phyloP scores from a whole-genome alignment of 2,113 vertebrate genomes.

The Marcusenius ussheri region DNA sequence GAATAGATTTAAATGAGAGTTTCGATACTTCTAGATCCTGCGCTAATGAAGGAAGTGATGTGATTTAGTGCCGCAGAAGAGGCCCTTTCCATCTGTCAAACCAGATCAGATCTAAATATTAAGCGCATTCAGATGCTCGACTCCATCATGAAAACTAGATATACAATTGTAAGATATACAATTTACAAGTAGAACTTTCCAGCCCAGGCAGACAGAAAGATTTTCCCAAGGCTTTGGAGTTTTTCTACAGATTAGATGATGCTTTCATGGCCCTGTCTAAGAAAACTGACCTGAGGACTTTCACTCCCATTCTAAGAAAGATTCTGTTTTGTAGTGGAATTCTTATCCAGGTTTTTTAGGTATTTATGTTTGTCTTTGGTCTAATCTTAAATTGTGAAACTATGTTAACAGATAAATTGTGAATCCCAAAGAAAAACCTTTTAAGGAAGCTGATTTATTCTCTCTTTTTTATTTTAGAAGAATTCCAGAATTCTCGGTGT shows the following conservation, averaged over 20 bases:
- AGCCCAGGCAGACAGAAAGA: not conserved
- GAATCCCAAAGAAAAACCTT: not conserved
- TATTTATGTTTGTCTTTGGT: not conserved
- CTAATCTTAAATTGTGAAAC: not conserved
- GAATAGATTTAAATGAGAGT: not conserved
- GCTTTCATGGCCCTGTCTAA: not conserved
- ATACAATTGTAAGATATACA: not conserved
- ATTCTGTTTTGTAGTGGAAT: not conserved
- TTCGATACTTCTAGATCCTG: not conserved
- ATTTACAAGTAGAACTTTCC: not conserved
- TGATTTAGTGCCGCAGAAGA: not conserved
- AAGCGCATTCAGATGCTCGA: not conserved
- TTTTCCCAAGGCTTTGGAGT: not conserved
- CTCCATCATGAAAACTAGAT: not conserved
- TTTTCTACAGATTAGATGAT: not conserved
- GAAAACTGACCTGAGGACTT: not conserved
- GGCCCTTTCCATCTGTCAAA: not conserved
- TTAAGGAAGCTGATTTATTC: not conserved
- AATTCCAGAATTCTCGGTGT: not conserved
- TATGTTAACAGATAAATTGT: not conserved
- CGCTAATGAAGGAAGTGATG: not conserved
- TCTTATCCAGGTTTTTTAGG: not conserved
- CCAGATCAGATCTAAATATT: not conserved
- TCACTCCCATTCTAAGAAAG: not conserved
- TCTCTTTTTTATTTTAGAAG: not conserved